These are phyloP conservation scores for Urocyon cinereoargenteus DNA, from an alignment of 2,797 vertebrate genomes.

Conservation along the genomic window DNA sequence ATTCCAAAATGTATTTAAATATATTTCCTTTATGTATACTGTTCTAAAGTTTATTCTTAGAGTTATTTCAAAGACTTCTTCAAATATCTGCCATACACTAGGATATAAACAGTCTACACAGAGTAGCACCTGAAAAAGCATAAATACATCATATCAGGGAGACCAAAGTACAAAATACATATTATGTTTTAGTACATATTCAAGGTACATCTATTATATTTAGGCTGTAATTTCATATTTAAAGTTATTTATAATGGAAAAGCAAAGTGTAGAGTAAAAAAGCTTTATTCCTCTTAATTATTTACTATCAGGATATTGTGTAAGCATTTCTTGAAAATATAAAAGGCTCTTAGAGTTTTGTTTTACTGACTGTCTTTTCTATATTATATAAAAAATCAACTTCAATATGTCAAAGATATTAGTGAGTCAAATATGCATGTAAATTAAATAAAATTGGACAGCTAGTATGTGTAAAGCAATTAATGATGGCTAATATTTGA, in stretches of 20 bases:
- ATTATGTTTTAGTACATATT: neutral
- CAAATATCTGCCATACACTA: neutral
- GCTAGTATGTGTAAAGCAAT: constrained; percentile 59
- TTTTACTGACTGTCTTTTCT: neutral
- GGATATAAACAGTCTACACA: neutral
- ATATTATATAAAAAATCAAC: constrained; percentile 32
- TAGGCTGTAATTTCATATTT: neutral
- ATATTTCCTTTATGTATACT: neutral
- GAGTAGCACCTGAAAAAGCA: neutral
- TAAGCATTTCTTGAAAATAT: constrained; percentile 5
- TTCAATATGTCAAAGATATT: constrained; percentile 41
- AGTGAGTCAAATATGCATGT: constrained; percentile 46
- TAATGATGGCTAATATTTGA: constrained; percentile 68
- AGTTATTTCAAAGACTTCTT: neutral
- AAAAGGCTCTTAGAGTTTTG: neutral
- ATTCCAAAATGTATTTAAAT: neutral
- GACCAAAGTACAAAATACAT: neutral
- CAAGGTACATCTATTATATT: neutral
- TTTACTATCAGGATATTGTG: neutral
- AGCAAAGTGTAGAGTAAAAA: neutral
- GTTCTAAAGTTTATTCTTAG: neutral
- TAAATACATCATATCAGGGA: neutral
- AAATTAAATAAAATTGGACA: constrained; percentile 74
- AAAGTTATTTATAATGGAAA: neutral
- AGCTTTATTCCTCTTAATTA: neutral